Evolutionary conservation across 1,140 invertebrate genomes (phyloP).

Genomic region (Magallana gigas): DNA sequence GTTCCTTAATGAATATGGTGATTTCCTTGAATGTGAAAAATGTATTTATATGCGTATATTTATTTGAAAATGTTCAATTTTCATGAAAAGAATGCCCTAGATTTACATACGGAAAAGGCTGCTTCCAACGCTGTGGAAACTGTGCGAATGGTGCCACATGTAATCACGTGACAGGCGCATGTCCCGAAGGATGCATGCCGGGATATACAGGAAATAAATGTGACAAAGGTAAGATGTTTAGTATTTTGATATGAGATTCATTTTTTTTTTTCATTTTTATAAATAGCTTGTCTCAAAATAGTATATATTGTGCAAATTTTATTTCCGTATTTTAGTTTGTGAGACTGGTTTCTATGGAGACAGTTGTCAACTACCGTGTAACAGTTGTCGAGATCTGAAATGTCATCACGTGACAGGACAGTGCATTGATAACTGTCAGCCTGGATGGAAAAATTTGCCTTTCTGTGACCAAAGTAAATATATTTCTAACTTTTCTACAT

Average conservation of each 20-base stretch:
- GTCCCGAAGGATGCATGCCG: conserved; percentile 58
- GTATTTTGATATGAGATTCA: not conserved
- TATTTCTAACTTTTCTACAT: not conserved
- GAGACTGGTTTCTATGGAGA: conserved; percentile 45
- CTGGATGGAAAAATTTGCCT: conserved; percentile 47
- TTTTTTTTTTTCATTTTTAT: not conserved
- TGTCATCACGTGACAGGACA: conserved; percentile 52
- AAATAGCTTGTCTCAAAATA: no score
- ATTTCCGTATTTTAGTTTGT: conserved; percentile 39
- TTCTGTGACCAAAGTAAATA: conserved; percentile 43
- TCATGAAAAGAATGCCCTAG: conserved; percentile 26
- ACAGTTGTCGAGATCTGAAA: conserved; percentile 32
- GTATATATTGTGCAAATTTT: not conserved
- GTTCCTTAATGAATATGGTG: no score
- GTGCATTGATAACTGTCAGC: conserved; percentile 48
- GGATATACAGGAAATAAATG: conserved; percentile 57
- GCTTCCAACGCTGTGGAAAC: conserved; percentile 42
- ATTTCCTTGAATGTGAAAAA: no score
- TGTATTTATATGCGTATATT: not conserved
- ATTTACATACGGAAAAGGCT: conserved; percentile 40
- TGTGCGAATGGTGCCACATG: conserved; percentile 55
- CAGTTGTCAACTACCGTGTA: conserved; percentile 46
- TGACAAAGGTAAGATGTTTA: conserved; percentile 43
- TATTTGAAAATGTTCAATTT: not conserved
- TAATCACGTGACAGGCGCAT: conserved; percentile 57